These are phyloP conservation scores for Chloropsis hardwickii DNA, from an alignment of 2,113 vertebrate genomes.

Conservation along the genomic window DNA sequence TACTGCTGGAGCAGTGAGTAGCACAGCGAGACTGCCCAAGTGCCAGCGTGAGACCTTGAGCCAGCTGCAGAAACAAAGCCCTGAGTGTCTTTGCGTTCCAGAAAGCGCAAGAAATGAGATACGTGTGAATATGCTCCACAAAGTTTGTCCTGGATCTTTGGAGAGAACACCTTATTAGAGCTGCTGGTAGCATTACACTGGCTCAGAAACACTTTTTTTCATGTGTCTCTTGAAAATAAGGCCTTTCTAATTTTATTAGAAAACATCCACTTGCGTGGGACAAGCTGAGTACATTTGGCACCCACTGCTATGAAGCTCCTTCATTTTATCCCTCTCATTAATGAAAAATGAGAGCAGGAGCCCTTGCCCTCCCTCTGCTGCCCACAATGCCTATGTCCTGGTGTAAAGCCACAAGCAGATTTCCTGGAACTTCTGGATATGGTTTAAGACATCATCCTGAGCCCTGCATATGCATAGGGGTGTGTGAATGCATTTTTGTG, in stretches of 20 bases:
- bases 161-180: not conserved
- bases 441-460: not conserved
- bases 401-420: not conserved
- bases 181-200: not conserved
- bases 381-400: not conserved
- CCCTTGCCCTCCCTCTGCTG: not conserved
- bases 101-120: not conserved
- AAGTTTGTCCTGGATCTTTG: not conserved
- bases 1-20: not conserved
- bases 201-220: not conserved
- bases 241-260: not conserved
- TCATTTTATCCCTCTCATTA: not conserved
- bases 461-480: not conserved
- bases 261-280: not conserved
- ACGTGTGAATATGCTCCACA: not conserved
- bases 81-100: not conserved
- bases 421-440: not conserved
- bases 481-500: not conserved
- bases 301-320: not conserved
- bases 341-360: not conserved
- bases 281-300: not conserved
- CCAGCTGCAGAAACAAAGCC: slow-evolving; percentile 21
- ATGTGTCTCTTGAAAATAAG: not conserved
- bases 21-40: not conserved
- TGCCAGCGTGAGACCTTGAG: not conserved